Conservation (phyloP, 2,797 vertebrate species). For the Parotocinclus haroldoi region DNA sequence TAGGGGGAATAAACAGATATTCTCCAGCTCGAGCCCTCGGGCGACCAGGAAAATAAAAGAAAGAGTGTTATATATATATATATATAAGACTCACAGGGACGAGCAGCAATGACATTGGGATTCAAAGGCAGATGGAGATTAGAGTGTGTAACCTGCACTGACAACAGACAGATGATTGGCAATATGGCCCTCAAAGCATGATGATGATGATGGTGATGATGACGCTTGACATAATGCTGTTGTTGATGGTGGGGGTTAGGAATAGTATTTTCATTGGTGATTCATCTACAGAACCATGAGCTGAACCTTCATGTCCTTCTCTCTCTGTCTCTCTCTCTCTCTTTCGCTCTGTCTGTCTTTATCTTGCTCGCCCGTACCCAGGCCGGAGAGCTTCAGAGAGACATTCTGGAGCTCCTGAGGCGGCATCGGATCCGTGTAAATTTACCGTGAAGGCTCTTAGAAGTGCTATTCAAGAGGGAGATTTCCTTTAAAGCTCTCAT, state of each 20-base stretch:
- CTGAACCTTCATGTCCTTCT: conserved; percentile 11
- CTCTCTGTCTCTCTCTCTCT: conserved; percentile 1
- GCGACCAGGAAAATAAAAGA: conserved; percentile 66
- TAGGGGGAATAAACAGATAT: conserved; percentile 89
- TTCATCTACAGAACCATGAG: conserved; percentile 69
- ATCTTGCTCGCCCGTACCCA: conserved; percentile 38
- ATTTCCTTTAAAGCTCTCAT: conserved; percentile 75
- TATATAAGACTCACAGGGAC: conserved; percentile 84
- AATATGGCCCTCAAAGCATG: conserved; percentile 84
- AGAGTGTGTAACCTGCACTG: conserved; percentile 95
- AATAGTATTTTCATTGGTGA: conserved; percentile 83
- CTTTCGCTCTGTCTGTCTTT: conserved; percentile 8
- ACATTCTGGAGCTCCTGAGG: conserved; percentile 92
- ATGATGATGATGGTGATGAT: conserved; percentile 77
- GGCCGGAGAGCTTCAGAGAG: conserved; percentile 91
- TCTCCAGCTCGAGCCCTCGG: conserved; percentile 85
- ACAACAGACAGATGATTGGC: conserved; percentile 90
- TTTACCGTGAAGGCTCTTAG: conserved; percentile 89
- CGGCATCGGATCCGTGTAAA: conserved; percentile 86
- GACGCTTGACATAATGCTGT: conserved; percentile 72
- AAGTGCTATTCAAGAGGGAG: conserved; percentile 89
- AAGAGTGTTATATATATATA: conserved; percentile 61
- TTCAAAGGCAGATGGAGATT: conserved; percentile 96
- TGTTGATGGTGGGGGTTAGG: conserved; percentile 71
- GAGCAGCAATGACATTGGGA: conserved; percentile 90